A percentile compares a stretch with the other conserved stretches of the same genome.
Conservation (phyloP, 2,888 invertebrate genomes). For the Plebejus anna region DNA sequence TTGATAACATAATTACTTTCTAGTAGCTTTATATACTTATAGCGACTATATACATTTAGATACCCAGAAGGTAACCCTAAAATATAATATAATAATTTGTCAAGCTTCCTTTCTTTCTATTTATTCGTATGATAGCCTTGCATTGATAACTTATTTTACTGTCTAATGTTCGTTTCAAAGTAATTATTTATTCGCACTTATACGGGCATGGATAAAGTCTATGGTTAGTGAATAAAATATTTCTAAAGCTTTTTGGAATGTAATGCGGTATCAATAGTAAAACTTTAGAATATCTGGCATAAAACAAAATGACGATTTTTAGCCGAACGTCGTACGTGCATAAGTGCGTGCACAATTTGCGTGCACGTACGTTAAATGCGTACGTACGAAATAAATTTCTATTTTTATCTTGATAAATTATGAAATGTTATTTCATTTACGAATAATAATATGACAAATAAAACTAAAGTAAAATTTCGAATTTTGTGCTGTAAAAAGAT, state of each 20-base stretch:
- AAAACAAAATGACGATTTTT: neutral
- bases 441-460: neutral
- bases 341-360: neutral
- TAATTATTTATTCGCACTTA: conserved; percentile 28
- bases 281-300: neutral
- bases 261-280: neutral
- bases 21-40: conserved; percentile 68
- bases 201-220: neutral
- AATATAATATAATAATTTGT: conserved; percentile 10
- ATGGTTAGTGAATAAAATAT: neutral
- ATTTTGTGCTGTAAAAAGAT: neutral
- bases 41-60: conserved; percentile 66
- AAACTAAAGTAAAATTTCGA: neutral
- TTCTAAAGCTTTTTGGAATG: neutral
- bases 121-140: conserved; percentile 25
- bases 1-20: conserved; percentile 70
- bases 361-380: neutral
- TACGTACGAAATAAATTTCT: neutral
- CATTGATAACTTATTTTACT: conserved; percentile 15
- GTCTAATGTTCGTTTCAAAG: conserved; percentile 23
- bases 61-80: conserved; percentile 17
- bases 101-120: conserved; percentile 28
- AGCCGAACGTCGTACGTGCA: neutral
- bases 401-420: neutral
- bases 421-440: neutral